Evolutionary conservation across 1,140 invertebrate species (phyloP), one percentile per base, ranked within the genome.

Genomic region (Drosophila ambigua): DNA sequence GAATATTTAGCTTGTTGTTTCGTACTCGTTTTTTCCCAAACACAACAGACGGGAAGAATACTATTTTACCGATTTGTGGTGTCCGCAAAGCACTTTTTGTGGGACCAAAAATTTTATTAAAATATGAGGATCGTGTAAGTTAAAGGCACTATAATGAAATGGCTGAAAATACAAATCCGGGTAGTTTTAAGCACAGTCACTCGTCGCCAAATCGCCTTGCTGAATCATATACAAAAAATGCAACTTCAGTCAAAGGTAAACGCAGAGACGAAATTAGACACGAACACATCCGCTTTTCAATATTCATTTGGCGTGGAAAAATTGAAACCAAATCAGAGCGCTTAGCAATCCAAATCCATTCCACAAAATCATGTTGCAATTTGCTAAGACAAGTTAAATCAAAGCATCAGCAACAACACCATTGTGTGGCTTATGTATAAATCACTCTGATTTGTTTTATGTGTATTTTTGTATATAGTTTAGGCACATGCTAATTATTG

Each of bases 401-500:
- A 51, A 73, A 68, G 23, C 49, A 13, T 43, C 50, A 45, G 11
- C 45, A 8, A 59, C 48, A 43, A 28, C 35, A 23, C 24, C 2
- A 16, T 7, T 13, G 41, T 59, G 57, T 28, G 31, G 45, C 20
- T 13, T 45, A 59, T 59, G 45, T 44, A 39, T 59, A 59, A 59
- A 59, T 49, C 45, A 43, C 31, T 59, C 24, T 28, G 31, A 43
- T 26, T 63, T 49, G 8, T 31, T 31, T 31, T 31, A 31, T 39
- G 23, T 59, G 55, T 43, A 55, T 55, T 62, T 53, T 23, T 15
- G 35, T 4, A 31, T 44, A 28, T 53, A 46, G 26, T 44, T 66
- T 61, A 43, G 63, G 59, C 45, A 45, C 64, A 45, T 59, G 54
- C 55, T 74, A 77, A 77, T 77, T 77, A 63, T 66, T 58, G 39